Base-by-base conservation (phyloP, 2,113 vertebrate genomes). In the Furnarius figulus region DNA sequence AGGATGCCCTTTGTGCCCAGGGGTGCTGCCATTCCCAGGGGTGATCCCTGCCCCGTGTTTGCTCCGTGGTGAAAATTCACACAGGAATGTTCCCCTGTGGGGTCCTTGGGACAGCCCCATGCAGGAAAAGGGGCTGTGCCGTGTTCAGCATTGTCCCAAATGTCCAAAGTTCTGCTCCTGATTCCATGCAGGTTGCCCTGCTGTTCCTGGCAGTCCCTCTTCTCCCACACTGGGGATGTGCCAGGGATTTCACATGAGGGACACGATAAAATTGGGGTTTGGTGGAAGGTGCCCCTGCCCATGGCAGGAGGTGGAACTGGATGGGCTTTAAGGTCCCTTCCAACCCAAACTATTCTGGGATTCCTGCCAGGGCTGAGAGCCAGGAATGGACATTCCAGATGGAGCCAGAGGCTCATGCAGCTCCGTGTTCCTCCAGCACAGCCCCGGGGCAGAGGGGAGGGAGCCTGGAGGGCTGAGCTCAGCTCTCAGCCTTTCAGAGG, bases 171-270 rank as follows among this genome's bases (percentile, higher is more conserved):
- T 40, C 61, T 30, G 27, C 39, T 63, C 61, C 61, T 40, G 27
- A 19, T 39, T 14, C 58, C 40, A 1, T 4, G 53, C 2, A 18
- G 53, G 16, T 52, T 37, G 13, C 50, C 74, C 74, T 4, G 2
- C 5, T 39, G 8, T 40, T 72, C 67, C 56, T 7, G 68, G 47
- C 2, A 0, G 12, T 61, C 27, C 63, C 5, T 0, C 46, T 33
- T 14, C 37, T 77, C 63, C 63, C 65, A 61, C 39, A 15, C 33
- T 10, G 14, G 33, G 46, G 47, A 23, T 33, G 22, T 46, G 46
- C 39, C 0, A 0, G 73, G 39, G 50, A 61, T 20, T 39, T 46
- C 1, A 0, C 5, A 1, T 0, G 27, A 52, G 55, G 46, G 37
- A 21, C 12, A 1, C 14, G 2, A 16, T 4, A 70, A 67, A 61